Evolutionary conservation across 92 coral and sea anemone species (phyloP).

Genomic region (Paramuricea clavata): DNA sequence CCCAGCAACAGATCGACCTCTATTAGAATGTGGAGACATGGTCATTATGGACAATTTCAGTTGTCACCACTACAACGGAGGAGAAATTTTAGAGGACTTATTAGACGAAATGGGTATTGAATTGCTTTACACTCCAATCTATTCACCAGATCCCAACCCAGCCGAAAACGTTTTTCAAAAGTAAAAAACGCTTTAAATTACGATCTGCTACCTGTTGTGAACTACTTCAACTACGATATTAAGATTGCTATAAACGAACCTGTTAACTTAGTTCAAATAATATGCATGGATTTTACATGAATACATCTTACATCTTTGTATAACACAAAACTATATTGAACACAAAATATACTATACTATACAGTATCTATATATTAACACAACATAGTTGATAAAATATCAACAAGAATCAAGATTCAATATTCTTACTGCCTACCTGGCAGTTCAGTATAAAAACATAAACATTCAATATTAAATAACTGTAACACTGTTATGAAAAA

Average conservation of each 20-base stretch:
- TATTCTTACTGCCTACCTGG: too few relatives aligned
- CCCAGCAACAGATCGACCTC: conserved; percentile 40
- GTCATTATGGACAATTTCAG: conserved; percentile 53
- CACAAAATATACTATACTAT: too few relatives aligned
- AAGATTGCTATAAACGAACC: conserved; percentile 54
- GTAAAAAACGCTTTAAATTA: conserved; percentile 42
- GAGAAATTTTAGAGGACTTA: conserved; percentile 33
- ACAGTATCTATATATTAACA: too few relatives aligned
- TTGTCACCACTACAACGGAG: conserved; percentile 51
- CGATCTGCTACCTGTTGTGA: conserved; percentile 23
- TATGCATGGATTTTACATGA: not conserved
- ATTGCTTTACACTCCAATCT: conserved; percentile 44
- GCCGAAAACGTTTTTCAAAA: conserved; percentile 44
- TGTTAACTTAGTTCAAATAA: conserved; percentile 2
- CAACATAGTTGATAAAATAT: too few relatives aligned
- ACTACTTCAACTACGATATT: conserved; percentile 24
- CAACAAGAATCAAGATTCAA: too few relatives aligned
- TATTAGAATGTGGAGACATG: conserved; percentile 54
- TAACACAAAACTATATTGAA: too few relatives aligned
- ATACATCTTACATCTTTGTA: not conserved
- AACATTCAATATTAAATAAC: too few relatives aligned
- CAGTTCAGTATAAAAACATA: too few relatives aligned
- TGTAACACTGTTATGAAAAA: too few relatives aligned
- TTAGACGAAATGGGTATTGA: conserved; percentile 33
- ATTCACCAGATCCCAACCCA: conserved; percentile 53